Percentiles rank a stretch among this genome's conserved stretches.
Evolutionary conservation across 2,797 vertebrate species (phyloP).

Genomic region (Enteromius afrohamiltoni): DNA sequence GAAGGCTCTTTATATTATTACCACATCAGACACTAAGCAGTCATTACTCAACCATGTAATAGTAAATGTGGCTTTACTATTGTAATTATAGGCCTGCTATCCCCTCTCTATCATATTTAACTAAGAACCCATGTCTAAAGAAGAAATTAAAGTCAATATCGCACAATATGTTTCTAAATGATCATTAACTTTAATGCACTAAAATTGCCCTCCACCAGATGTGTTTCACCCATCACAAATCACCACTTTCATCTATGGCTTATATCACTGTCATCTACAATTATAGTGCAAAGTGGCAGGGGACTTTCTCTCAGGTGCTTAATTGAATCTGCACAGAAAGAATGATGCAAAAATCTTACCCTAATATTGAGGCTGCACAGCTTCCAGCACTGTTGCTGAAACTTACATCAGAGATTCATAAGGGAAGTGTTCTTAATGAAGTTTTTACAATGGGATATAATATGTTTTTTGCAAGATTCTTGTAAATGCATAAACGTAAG

Average conservation of each 20-base stretch:
- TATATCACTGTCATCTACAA: constrained; percentile 4
- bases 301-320: constrained; percentile 14
- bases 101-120: constrained; percentile 11
- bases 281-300: neutral
- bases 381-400: constrained; percentile 6
- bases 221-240: constrained; percentile 9
- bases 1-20: constrained; percentile 16
- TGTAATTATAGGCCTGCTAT: constrained; percentile 22
- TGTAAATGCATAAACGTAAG: neutral
- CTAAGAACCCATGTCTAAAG: constrained; percentile 6
- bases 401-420: constrained; percentile 42
- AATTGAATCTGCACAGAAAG: constrained; percentile 16
- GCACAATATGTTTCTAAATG: neutral
- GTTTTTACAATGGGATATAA: neutral
- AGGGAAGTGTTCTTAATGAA: constrained; percentile 7
- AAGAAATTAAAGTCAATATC: constrained; percentile 20
- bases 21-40: constrained; percentile 4
- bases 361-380: neutral
- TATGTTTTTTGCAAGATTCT: neutral
- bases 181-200: constrained; percentile 3
- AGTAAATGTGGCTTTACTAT: constrained; percentile 1
- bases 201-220: constrained; percentile 27
- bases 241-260: neutral
- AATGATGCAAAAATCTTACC: constrained; percentile 13
- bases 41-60: constrained; percentile 37